Base-by-base conservation (phyloP, 1,140 invertebrate genomes). In the Nylanderia fulva region DNA sequence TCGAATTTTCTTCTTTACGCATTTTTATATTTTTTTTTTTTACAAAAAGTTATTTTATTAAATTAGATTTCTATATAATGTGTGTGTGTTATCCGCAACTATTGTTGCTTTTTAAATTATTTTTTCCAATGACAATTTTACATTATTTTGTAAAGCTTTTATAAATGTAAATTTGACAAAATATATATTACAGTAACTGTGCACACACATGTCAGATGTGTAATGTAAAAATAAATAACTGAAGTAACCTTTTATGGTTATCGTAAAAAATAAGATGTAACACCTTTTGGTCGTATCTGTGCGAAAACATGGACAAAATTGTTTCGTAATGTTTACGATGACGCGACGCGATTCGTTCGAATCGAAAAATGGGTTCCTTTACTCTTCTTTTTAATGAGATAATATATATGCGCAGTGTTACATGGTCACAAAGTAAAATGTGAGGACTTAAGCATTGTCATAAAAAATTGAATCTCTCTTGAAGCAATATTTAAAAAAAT, bases 381-480 rank as follows among this genome's bases (percentile, higher is more conserved):
- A 29, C 58, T 68, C 63, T 39, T 74, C 29, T 56, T 52, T 66
- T 64, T 88, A 88, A 88, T 87, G 54, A 56, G 79, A 84, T 82
- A 77, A 87, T 88, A 79, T 85, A 86, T 85, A 87, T 88, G 64
- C 86, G 56, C 39, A 13, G 18, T 8, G 52, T 27, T 77, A n/a
- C 27, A 64, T 33, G 58, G 1, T 48, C 74, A n/a, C n/a, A 29
- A 39, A 21, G 11, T 75, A 64, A 58, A 76, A 64, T 76, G n/a
- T 76, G 33, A 58, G 33, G n/a, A 63, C 74, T 45, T 63, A 21
- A 77, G 29, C 24, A 77, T 77, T 77, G 21, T 64, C 58, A 77
- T 77, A 77, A 64, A 77, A 48, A n/a, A 76, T 61, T 24, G 18
- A 75, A 24, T 76, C n/a, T n/a, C n/a, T n/a, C 36, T 42, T 45